Evolutionary conservation across 2,888 invertebrate genomes (phyloP).

Genomic region (Hedychridium roseum): DNA sequence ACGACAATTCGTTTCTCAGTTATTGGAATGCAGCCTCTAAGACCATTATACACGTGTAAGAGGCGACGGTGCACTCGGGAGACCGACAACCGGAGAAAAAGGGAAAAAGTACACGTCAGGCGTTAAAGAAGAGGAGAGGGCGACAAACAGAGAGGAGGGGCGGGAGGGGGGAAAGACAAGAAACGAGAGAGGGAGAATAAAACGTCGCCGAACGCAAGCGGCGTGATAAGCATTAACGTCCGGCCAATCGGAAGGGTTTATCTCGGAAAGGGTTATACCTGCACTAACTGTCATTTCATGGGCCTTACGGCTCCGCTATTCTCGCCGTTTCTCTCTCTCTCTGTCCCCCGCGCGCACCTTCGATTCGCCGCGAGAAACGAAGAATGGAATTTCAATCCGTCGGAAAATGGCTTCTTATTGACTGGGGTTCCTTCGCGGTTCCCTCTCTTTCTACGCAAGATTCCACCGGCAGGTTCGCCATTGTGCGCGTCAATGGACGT

Average conservation of each 20-base stretch:
- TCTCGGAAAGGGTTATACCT: constrained; percentile 15
- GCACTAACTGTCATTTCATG: constrained; percentile 26
- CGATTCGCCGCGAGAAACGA: constrained; percentile 15
- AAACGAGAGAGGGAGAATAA: constrained; percentile 22
- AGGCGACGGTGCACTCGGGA: background rate
- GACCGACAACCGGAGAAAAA: background rate
- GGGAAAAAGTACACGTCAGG: background rate
- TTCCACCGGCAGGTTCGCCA: background rate
- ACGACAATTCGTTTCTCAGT: constrained; percentile 43
- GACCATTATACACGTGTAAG: constrained; percentile 11
- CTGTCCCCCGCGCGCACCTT: constrained; percentile 5
- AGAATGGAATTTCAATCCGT: constrained; percentile 26
- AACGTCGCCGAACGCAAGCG: constrained; percentile 6
- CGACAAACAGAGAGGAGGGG: background rate
- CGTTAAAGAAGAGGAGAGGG: background rate
- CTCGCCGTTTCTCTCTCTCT: constrained; percentile 1
- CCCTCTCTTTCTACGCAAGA: background rate
- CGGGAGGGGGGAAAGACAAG: constrained; percentile 1
- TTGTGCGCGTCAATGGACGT: no score
- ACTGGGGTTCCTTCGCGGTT: constrained; percentile 1
- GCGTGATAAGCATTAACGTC: constrained; percentile 28
- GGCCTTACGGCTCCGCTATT: constrained; percentile 11
- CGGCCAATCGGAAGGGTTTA: constrained; percentile 23
- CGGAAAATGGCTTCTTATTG: constrained; percentile 21
- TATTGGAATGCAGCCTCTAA: constrained; percentile 34